phyloP scores from a whole-genome alignment of 2,888 invertebrate species.

The Mesochorus sp. region DNA sequence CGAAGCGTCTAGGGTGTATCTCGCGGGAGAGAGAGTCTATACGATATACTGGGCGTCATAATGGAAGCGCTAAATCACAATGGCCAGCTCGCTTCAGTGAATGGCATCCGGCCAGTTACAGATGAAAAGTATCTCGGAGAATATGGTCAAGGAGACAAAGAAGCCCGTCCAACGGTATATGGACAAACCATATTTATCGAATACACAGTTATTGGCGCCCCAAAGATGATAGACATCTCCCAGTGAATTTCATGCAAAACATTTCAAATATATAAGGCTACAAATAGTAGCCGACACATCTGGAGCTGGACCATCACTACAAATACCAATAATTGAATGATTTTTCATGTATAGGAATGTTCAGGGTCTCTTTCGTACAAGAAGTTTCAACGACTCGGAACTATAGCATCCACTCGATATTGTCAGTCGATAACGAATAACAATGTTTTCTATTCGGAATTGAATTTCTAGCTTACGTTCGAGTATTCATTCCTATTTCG shows the following conservation, averaged over 20 bases:
- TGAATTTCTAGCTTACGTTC: neutral
- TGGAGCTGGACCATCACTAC: neutral
- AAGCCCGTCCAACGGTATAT: neutral
- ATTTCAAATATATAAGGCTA: too few species aligned
- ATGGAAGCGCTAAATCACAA: slow-evolving; percentile 42
- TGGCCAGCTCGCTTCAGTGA: slow-evolving; percentile 7
- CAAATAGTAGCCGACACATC: too few species aligned
- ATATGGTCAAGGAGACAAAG: neutral
- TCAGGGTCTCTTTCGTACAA: neutral
- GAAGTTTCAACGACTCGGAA: slow-evolving; percentile 4
- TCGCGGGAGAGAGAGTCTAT: too few species aligned
- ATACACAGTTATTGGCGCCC: neutral
- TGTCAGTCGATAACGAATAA: neutral
- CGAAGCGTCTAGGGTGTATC: neutral
- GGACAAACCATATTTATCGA: neutral
- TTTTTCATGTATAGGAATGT: neutral
- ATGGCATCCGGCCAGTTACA: slow-evolving; percentile 9
- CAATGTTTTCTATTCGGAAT: neutral
- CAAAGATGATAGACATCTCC: neutral
- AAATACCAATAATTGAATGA: neutral
- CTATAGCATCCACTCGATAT: too few species aligned
- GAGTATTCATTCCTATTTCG: slow-evolving; percentile 18
- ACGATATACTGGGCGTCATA: slow-evolving; percentile 8
- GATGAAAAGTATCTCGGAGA: slow-evolving; percentile 13
- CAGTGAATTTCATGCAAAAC: too few species aligned